Conservation (phyloP, 2,888 invertebrate genomes). For the Apomyelois bistriatella region DNA sequence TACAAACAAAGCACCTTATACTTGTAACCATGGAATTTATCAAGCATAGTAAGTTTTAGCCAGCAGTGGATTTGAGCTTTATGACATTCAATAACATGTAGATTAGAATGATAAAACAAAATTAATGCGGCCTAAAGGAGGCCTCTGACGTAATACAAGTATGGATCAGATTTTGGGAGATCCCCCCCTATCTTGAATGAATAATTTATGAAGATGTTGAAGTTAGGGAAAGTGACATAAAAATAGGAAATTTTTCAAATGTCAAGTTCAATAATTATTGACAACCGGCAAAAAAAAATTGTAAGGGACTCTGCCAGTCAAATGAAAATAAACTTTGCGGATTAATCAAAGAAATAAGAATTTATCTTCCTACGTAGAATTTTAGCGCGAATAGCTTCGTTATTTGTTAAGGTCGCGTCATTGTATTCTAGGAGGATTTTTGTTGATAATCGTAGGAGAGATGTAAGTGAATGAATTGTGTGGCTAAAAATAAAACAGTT, state of each 20-base stretch:
- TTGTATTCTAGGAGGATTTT: no score
- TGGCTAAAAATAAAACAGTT: neutral
- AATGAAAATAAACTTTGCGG: neutral
- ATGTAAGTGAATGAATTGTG: neutral
- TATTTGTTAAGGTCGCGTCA: no score
- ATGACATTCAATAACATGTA: slow-evolving; percentile 2
- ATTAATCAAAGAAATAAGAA: neutral
- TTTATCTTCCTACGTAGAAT: neutral
- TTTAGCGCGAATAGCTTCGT: no score
- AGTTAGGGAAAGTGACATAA: neutral
- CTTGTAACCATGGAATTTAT: no score
- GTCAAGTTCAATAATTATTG: neutral
- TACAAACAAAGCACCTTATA: no score
- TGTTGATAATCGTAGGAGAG: no score
- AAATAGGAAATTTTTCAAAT: neutral
- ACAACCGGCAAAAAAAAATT: neutral
- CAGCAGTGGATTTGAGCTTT: neutral
- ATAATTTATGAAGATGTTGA: neutral
- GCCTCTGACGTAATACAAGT: neutral
- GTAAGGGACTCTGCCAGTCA: neutral
- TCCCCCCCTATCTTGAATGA: neutral
- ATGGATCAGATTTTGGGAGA: neutral
- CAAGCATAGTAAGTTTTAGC: no score
- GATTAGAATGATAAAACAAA: neutral
- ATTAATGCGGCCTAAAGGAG: neutral